Evolutionary conservation across 2,797 vertebrate species (phyloP), one percentile per base, ranked within the genome.

Genomic region (Novumbra hubbsi): DNA sequence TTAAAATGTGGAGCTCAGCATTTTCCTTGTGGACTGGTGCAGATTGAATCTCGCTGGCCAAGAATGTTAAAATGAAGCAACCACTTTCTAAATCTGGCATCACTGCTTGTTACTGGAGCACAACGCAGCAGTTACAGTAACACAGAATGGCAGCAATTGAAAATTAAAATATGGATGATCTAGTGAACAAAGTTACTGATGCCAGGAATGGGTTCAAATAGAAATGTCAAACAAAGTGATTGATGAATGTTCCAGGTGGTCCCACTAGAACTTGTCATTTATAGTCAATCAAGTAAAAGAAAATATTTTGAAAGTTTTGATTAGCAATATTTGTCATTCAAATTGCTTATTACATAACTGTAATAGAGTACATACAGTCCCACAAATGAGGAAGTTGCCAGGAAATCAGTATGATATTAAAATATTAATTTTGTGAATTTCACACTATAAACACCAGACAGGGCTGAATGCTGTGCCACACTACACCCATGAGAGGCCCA

Each of bases 31-130:
- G 81, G 84, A 85, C 81, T 81, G 87, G 87, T 79, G 85, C 88
- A 83, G 85, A 90, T 90, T 83, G 87, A 87, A 86, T 86, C 84
- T 85, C 75, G 75, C 81, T 77, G 84, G 88, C 86, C 83, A 87
- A 88, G 87, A 88, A 86, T 85, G 84, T 85, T 87, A 87, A 88
- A 89, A 88, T 82, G 83, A 82, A 83, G 41, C 41, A 16, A 80
- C 85, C 86, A 86, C 88, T 72, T 87, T 71, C 76, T 87, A 82
- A 84, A 72, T 80, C 77, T 72, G 76, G 83, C 84, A 76, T 86
- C 76, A 34, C 81, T 83, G 85, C 83, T 80, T 76, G 83, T 80
- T 77, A 84, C 88, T 78, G 74, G 76, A 85, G 81, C 83, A 81
- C 83, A 81, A 77, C 86, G 88, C 87, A 85, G 87, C 85, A 82